Base-by-base conservation (phyloP, 2,797 vertebrate genomes). In the Scarus forsteni region DNA sequence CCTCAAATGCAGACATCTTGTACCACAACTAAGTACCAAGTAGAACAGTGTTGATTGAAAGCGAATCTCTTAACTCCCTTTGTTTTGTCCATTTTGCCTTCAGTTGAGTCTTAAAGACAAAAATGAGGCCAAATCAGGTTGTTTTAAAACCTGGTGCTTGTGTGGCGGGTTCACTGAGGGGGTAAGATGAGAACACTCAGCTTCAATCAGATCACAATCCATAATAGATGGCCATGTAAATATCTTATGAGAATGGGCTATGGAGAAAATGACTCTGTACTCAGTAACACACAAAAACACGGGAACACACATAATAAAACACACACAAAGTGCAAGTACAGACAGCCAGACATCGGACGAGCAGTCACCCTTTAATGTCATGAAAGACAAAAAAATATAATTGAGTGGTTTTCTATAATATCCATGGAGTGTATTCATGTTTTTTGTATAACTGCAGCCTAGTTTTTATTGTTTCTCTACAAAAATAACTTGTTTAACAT, bases 161-260 rank as follows among this genome's bases (percentile, higher is more conserved):
- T 66, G 64, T 54, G 89, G 63, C 45, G 68, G 70, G 89, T 93
- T 95, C 91, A 93, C 36, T 38, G 74, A 83, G 79, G 80, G 93
- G 94, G 77, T 92, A 91, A 58, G 77, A 85, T 75, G 85, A 92
- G 92, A 92, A 90, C 92, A 95, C 92, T 95, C 92, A 91, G 89
- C 87, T 91, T 93, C 94, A 93, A 94, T 95, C 91, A 95, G 93
- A 93, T 95, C 93, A 93, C 77, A 79, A 93, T 89, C 84, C 81
- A 92, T 89, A 86, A 95, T 94, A 79, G 85, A 95, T 93, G 89
- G 38, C 63, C 49, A 56, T 79, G 85, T 95, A 88, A 95, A 95
- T 94, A 94, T 94, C 80, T 92, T 86, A 95, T 94, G 89, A 92
- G 83, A 77, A 70, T 73, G 77, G 77, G 91, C 90, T 76, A 94